Conservation (phyloP, 2,888 invertebrate genomes). For the Drosophila algonquin region DNA sequence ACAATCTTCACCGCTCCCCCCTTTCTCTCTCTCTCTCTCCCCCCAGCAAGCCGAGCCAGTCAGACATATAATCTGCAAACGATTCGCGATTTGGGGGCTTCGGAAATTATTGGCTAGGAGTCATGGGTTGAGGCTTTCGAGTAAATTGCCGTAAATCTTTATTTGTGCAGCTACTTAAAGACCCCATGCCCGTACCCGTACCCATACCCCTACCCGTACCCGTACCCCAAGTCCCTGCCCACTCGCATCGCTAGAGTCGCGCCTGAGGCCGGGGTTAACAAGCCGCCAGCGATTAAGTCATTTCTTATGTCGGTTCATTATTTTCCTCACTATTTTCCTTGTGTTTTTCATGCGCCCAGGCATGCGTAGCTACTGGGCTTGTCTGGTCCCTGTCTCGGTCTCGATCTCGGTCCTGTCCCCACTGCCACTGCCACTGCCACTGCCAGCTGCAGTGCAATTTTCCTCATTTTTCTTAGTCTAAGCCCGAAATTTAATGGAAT, state of each 20-base stretch:
- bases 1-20: not conserved
- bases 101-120: conserved; percentile 74
- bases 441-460: conserved; percentile 8
- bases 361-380: conserved; percentile 78
- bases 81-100: conserved; percentile 56
- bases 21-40: not conserved
- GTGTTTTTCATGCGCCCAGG: conserved; percentile 4
- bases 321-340: conserved; percentile 44
- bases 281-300: conserved; percentile 80
- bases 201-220: conserved; percentile 1
- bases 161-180: conserved; percentile 80
- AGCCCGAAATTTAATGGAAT: conserved; percentile 69
- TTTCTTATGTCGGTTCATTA: conserved; percentile 77
- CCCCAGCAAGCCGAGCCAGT: not conserved
- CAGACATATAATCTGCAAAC: conserved; percentile 67
- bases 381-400: conserved; percentile 6
- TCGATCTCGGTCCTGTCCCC: not conserved
- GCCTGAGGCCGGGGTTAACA: conserved; percentile 69
- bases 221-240: not conserved
- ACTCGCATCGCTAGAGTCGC: conserved; percentile 7
- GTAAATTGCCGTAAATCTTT: conserved; percentile 78
- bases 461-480: conserved; percentile 58
- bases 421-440: conserved; percentile 40
- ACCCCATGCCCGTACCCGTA: conserved; percentile 12
- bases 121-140: conserved; percentile 59